phyloP scores from a whole-genome alignment of 2,113 vertebrate genomes.

The Eidolon helvum region DNA sequence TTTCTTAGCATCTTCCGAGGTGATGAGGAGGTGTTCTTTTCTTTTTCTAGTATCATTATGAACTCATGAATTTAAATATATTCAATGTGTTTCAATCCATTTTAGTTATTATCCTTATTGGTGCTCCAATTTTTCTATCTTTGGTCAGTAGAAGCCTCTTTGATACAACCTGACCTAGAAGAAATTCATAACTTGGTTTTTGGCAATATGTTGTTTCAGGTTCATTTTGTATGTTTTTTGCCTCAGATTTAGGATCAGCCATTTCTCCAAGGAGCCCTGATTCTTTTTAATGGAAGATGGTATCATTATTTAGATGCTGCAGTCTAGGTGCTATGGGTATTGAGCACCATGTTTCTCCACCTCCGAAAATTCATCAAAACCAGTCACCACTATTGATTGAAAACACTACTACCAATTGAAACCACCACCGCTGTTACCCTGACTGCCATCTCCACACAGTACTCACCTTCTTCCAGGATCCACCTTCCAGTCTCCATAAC shows the following conservation, averaged over 20 bases:
- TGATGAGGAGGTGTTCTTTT: neutral
- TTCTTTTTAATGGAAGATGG: neutral
- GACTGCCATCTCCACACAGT: neutral
- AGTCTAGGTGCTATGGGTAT: neutral
- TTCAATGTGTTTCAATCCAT: neutral
- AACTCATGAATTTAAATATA: neutral
- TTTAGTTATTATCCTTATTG: neutral
- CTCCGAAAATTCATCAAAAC: neutral
- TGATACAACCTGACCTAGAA: neutral
- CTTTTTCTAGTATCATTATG: neutral
- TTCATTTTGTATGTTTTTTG: neutral
- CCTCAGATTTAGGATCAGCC: neutral
- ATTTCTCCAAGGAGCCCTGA: neutral
- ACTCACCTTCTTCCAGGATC: neutral
- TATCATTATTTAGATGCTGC: neutral
- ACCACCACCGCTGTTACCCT: neutral
- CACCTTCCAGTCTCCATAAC: neutral
- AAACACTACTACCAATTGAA: rapidly evolving
- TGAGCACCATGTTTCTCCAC: neutral
- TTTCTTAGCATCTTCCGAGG: neutral
- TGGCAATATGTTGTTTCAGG: neutral
- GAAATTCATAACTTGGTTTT: neutral
- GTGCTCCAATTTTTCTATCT: neutral
- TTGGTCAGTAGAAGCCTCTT: neutral
- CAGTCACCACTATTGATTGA: neutral